Percentiles rank a stretch among this genome's conserved stretches.
Conservation (phyloP, 2,888 invertebrate species). For the Campoletis raptor region DNA sequence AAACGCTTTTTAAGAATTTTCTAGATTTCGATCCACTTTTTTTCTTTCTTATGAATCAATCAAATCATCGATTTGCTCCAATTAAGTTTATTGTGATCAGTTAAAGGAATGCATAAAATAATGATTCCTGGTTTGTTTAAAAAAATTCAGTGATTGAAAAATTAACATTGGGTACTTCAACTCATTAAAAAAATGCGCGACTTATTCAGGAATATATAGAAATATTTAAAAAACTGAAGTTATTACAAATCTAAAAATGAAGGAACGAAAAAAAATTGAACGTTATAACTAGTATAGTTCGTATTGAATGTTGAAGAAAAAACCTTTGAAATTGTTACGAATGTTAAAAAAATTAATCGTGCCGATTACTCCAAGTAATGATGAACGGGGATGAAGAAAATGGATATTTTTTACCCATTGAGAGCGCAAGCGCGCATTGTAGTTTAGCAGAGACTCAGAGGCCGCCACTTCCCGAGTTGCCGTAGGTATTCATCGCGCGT, state of each 20-base stretch:
- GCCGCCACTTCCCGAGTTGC: conserved; percentile 55
- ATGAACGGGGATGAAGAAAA: not conserved
- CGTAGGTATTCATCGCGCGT: not conserved
- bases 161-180: too few relatives aligned
- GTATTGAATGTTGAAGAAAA: not conserved
- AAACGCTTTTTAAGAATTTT: not conserved
- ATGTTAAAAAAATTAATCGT: not conserved
- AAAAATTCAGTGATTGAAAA: not conserved
- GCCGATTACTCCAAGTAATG: not conserved
- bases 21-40: not conserved
- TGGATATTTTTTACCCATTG: conserved; percentile 29
- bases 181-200: too few relatives aligned
- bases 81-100: not conserved
- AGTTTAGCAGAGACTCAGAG: not conserved
- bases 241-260: not conserved
- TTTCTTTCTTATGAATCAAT: not conserved
- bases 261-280: not conserved
- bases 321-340: not conserved
- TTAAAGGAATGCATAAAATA: not conserved
- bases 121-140: not conserved
- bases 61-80: not conserved
- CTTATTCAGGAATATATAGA: too few relatives aligned
- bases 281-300: not conserved
- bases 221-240: not conserved
- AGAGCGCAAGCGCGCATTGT: conserved; percentile 35